phyloP scores from a whole-genome alignment of 2,888 invertebrate genomes.

The Trissolcus japonicus region DNA sequence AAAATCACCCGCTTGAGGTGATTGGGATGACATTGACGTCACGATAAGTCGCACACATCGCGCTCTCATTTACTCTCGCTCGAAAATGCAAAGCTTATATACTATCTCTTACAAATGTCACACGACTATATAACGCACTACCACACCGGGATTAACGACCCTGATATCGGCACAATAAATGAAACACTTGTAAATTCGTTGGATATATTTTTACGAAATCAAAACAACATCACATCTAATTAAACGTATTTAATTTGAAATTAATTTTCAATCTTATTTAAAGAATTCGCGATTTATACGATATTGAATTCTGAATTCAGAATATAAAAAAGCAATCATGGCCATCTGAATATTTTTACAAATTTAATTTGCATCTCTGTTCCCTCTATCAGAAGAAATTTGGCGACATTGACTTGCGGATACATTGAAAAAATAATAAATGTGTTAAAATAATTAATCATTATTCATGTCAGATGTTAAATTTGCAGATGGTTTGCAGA shows the following conservation, averaged over 20 bases:
- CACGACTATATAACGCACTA: constrained; percentile 21
- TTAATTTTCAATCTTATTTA: too few species aligned
- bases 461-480: too few species aligned
- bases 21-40: constrained; percentile 50
- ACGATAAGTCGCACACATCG: constrained; percentile 34
- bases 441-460: too few species aligned
- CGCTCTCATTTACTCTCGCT: constrained; percentile 31
- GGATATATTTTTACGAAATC: not conserved
- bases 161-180: constrained; percentile 15
- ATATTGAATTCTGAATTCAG: too few species aligned
- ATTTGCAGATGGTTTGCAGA: too few species aligned
- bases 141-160: constrained; percentile 23
- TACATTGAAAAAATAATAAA: too few species aligned
- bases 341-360: too few species aligned
- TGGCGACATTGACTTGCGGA: too few species aligned
- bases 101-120: constrained; percentile 41
- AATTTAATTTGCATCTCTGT: too few species aligned
- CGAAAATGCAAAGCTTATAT: constrained; percentile 29
- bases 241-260: not conserved
- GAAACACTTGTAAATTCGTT: constrained; percentile 32
- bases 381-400: too few species aligned
- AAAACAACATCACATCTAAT: not conserved
- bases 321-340: too few species aligned
- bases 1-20: constrained; percentile 16
- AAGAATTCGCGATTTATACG: too few species aligned